These are phyloP conservation scores for Hemicordylus capensis DNA, from an alignment of 2,113 vertebrate species.

Conservation along the genomic window DNA sequence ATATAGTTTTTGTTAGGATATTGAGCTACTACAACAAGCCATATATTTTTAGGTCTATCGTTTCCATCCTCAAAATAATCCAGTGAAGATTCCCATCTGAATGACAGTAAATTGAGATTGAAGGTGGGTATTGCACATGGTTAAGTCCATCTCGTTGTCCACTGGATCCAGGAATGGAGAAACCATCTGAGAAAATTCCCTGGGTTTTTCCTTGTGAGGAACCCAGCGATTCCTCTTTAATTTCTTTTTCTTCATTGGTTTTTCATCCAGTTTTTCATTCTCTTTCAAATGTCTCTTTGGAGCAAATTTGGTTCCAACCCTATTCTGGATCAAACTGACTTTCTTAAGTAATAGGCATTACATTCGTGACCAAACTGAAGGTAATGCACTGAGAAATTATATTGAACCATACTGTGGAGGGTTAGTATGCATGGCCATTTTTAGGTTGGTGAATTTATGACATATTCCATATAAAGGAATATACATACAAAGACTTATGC, in stretches of 20 bases:
- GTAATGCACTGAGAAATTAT: not conserved
- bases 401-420: not conserved
- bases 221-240: no score
- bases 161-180: no score
- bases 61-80: not conserved
- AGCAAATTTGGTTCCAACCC: no score
- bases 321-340: not conserved
- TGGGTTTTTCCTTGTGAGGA: no score
- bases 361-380: not conserved
- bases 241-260: no score
- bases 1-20: not conserved
- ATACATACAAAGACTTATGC: no score
- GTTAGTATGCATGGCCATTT: not conserved
- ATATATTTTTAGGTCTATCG: not conserved
- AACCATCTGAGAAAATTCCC: no score
- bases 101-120: not conserved
- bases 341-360: no score
- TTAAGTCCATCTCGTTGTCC: not conserved
- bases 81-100: not conserved
- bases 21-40: not conserved
- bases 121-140: not conserved
- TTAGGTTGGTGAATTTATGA: no score
- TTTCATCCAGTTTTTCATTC: no score
- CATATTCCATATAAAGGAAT: no score
- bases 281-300: no score